Percentiles rank a stretch among this genome's conserved stretches.
phyloP scores from a whole-genome alignment of 2,113 vertebrate species.

The Heterochromis multidens region DNA sequence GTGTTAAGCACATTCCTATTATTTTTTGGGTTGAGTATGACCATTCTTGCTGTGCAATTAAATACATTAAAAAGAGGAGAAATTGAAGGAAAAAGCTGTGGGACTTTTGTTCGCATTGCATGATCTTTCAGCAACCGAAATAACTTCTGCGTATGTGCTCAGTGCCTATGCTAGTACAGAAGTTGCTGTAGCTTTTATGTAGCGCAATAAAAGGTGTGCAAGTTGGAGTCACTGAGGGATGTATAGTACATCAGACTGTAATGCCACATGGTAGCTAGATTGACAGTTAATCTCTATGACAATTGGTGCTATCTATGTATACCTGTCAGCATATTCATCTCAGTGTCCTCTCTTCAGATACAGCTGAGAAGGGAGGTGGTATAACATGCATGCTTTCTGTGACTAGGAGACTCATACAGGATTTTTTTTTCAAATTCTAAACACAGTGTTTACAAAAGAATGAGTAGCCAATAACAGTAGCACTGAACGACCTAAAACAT shows the following conservation, averaged over 20 bases:
- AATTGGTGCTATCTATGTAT: background rate
- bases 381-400: rapidly evolving
- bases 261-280: background rate
- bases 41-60: background rate
- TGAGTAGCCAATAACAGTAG: background rate
- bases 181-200: background rate
- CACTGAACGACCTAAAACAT: background rate
- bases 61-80: background rate
- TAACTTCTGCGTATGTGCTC: background rate
- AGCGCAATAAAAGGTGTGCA: rapidly evolving
- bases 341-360: background rate
- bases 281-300: background rate
- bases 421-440: background rate
- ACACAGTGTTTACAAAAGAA: background rate
- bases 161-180: background rate
- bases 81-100: background rate
- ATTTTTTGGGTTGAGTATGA: background rate
- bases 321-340: background rate
- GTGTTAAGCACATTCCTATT: background rate
- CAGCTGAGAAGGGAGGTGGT: background rate
- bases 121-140: background rate
- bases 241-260: background rate
- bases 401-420: background rate
- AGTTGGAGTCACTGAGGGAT: background rate
- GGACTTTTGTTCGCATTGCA: background rate